These are phyloP conservation scores for Dugesia japonica DNA, from an alignment of 2,888 invertebrate genomes.

Conservation along the genomic window DNA sequence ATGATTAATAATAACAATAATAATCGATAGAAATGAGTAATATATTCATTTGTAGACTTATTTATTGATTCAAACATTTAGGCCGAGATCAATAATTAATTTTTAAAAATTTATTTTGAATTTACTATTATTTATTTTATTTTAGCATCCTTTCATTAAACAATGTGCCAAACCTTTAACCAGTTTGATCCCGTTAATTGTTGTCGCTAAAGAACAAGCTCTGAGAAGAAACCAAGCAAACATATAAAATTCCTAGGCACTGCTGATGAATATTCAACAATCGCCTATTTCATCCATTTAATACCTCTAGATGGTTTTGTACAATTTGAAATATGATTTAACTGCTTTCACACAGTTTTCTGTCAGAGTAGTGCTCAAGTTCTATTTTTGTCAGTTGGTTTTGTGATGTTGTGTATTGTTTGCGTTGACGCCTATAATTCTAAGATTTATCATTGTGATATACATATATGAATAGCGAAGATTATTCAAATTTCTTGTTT, in stretches of 20 bases:
- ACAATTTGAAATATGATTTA: not conserved
- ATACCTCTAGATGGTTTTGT: not conserved
- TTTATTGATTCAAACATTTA: not conserved
- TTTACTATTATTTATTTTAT: not conserved
- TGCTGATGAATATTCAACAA: not conserved
- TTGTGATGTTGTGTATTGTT: not conserved
- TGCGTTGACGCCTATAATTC: not conserved
- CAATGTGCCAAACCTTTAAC: not conserved
- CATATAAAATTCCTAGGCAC: not conserved
- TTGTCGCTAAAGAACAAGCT: constrained; percentile 29
- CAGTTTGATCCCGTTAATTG: constrained; percentile 25
- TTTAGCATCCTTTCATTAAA: constrained; percentile 31
- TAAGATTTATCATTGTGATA: not conserved
- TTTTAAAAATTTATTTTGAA: too few species aligned
- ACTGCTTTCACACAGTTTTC: not conserved
- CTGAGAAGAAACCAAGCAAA: not conserved
- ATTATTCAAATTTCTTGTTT: not conserved
- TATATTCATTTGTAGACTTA: too few species aligned
- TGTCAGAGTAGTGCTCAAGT: not conserved
- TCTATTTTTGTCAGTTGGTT: not conserved
- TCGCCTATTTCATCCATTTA: not conserved
- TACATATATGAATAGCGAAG: not conserved
- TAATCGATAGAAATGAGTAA: too few species aligned
- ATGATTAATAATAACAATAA: too few species aligned
- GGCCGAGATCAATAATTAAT: not conserved